Base-by-base conservation (phyloP, 2,888 invertebrate genomes). In the Itoplectis maculator region DNA sequence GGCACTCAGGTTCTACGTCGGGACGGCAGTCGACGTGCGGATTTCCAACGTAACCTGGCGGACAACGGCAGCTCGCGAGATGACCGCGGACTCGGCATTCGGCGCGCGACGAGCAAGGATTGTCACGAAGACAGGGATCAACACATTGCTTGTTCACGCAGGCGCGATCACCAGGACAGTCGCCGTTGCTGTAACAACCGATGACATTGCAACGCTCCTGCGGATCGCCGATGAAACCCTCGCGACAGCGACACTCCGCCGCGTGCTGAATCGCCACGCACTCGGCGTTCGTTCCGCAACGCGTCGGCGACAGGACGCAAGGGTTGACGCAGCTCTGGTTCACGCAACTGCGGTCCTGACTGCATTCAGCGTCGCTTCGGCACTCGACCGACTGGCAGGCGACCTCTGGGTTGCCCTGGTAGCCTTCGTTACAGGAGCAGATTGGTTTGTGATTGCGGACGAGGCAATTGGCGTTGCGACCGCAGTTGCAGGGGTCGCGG, bases 301-400 rank as follows among this genome's bases (percentile, higher is more conserved):
- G 96, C 89, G 96, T 96, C 0, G 51, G 61, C 86, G 96, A 95
- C 7, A 97, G 93, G 40, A 97, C 93, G 89, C 98, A 98, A 2
- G 98, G 98, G 91, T 96, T 97, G 70, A 98, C 94, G 91, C 98
- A 98, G 89, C 97, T 96, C 82, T 96, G 96, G 90, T 97, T 97
- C 47, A 97, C 93, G 90, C 98, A 98, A 73, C 97, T 96, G 91
- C 97, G 96, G 86, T 96, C 96, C 4, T 96, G 95, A 86, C 96
- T 96, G 91, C 98, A 98, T 91, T 98, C 97, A 0, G 96, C 96
- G 90, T 98, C 96, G 7, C 95, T 95, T 82, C 96, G 95, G 91
- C 98, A 98, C 51, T 98, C 98, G 45, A 97, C 96, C 23, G 96
- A 94, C 88, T 95, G 95, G 91, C 98, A 98, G 66, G 95, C 94